Evolutionary conservation across 1,140 invertebrate species (phyloP).

Genomic region (Littorina saxatilis): DNA sequence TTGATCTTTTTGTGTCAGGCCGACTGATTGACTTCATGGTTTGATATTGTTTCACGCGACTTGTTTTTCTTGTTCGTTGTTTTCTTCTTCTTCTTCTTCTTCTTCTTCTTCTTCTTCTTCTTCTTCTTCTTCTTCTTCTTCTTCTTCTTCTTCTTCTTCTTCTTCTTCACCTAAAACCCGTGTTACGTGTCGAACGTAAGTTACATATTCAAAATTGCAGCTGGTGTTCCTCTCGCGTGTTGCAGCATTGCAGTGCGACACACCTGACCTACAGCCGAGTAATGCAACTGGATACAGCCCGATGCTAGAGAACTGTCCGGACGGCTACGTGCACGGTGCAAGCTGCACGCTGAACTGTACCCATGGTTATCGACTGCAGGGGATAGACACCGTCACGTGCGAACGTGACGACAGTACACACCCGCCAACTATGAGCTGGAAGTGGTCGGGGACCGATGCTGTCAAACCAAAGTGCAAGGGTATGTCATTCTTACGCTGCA

Average conservation of each 20-base stretch:
- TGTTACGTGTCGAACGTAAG: background rate
- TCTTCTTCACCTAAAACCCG: background rate
- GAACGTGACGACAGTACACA: background rate
- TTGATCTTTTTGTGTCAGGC: background rate
- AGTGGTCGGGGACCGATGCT: background rate
- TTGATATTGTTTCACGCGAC: background rate
- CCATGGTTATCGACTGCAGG: background rate
- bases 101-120: conserved; percentile 19
- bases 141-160: conserved; percentile 3
- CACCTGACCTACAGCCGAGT: background rate
- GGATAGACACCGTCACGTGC: background rate
- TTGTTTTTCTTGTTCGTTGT: conserved; percentile 1
- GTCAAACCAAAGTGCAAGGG: background rate
- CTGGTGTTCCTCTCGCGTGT: background rate
- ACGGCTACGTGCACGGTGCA: background rate
- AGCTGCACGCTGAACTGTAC: background rate
- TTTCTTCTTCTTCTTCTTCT: conserved; percentile 19
- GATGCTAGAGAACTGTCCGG: background rate
- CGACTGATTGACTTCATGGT: background rate
- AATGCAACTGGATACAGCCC: background rate
- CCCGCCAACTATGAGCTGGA: background rate
- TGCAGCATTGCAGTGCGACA: background rate
- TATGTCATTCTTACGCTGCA: background rate
- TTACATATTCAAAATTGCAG: too few relatives aligned
- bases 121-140: conserved; percentile 7